These are phyloP conservation scores for Metellina segmentata DNA, from an alignment of 2,888 invertebrate species.

Conservation along the genomic window DNA sequence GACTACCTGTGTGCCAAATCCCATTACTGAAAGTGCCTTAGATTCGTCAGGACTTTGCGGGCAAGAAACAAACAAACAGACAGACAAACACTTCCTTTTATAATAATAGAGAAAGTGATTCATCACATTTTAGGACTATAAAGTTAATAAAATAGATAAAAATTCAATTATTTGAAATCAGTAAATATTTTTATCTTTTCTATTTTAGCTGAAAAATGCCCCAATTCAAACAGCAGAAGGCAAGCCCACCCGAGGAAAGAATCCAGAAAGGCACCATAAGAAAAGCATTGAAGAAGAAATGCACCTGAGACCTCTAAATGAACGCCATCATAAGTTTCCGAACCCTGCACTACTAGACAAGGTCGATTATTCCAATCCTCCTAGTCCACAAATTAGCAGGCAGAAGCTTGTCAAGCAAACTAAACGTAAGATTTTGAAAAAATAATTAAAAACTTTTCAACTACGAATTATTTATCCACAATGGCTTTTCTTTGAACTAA, in stretches of 20 bases:
- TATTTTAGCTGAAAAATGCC: constrained; percentile 4
- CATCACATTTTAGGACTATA: too few relatives aligned
- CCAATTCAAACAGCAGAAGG: constrained; percentile 25
- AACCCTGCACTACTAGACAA: constrained; percentile 65
- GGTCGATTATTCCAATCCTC: not conserved
- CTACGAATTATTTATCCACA: not conserved
- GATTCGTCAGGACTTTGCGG: too few relatives aligned
- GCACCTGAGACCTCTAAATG: constrained; percentile 66
- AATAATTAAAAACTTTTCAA: not conserved
- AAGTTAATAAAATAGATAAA: too few relatives aligned
- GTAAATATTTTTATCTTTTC: not conserved
- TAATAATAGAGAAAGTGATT: too few relatives aligned
- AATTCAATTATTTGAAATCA: too few relatives aligned
- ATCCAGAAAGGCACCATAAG: constrained; percentile 64
- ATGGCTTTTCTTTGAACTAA: too few relatives aligned
- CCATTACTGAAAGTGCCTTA: too few relatives aligned
- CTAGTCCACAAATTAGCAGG: constrained; percentile 44
- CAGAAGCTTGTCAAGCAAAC: constrained; percentile 60
- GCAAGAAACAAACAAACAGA: too few relatives aligned
- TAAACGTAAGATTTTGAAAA: constrained; percentile 11
- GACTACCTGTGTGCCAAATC: too few relatives aligned
- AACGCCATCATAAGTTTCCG: constrained; percentile 70
- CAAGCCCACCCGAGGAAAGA: constrained; percentile 43
- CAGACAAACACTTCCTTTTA: too few relatives aligned
- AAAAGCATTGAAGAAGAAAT: constrained; percentile 73